These are phyloP conservation scores for Holcopasites calliopsidis DNA, from an alignment of 1,140 invertebrate species.

Conservation along the genomic window DNA sequence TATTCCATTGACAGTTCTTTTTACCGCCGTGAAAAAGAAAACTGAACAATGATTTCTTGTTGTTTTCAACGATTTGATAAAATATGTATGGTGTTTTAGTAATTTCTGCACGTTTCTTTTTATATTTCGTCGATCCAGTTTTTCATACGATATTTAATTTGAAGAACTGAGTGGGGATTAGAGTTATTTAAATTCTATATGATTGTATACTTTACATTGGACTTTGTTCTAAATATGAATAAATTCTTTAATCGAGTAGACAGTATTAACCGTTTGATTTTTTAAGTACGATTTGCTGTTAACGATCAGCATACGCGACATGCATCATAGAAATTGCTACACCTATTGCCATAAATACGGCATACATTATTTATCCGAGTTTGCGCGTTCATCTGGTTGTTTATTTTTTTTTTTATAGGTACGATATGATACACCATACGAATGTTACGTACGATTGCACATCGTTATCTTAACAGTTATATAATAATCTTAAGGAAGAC, in stretches of 20 bases:
- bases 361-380: background rate
- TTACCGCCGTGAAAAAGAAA: background rate
- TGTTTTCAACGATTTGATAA: background rate
- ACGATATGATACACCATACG: background rate
- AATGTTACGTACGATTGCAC: background rate
- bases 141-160: too few relatives aligned
- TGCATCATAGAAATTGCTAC: background rate
- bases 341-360: background rate
- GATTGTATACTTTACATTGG: too few relatives aligned
- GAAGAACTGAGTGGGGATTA: too few relatives aligned
- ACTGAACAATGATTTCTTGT: constrained; percentile 1
- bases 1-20: constrained; percentile 23
- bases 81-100: background rate
- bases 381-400: background rate
- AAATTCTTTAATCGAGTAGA: too few relatives aligned
- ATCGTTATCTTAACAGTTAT: constrained; percentile 21
- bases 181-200: too few relatives aligned
- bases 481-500: constrained; percentile 26
- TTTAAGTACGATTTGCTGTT: too few relatives aligned
- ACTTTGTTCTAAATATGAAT: too few relatives aligned
- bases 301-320: too few relatives aligned
- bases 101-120: background rate
- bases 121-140: too few relatives aligned
- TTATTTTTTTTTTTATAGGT: constrained; percentile 13
- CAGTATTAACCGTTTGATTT: too few relatives aligned